A percentile compares a stretch with the other conserved stretches of the same genome.
Conservation (phyloP, 2,113 vertebrate genomes). For the Eptesicus fuscus region DNA sequence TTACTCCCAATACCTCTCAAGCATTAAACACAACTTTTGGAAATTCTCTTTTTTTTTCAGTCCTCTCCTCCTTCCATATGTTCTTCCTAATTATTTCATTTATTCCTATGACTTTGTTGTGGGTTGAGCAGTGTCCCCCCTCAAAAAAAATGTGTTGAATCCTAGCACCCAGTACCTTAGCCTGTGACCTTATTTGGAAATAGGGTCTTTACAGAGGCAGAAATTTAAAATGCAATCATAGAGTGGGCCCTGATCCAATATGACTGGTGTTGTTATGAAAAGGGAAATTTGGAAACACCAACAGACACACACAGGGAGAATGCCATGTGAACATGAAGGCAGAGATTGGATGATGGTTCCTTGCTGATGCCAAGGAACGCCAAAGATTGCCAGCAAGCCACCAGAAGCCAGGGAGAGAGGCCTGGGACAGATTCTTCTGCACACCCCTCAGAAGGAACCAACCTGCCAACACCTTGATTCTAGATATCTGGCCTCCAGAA, state of each 20-base stretch:
- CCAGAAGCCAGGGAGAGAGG: not conserved
- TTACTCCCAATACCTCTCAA: not conserved
- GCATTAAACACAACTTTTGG: not conserved
- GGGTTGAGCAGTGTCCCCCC: not conserved
- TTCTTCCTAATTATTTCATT: constrained; percentile 1
- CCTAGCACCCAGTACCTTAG: not conserved
- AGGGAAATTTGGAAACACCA: not conserved
- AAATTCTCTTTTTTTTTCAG: not conserved
- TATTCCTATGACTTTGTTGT: not conserved
- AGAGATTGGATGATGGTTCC: not conserved
- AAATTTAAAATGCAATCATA: not conserved
- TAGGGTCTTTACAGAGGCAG: not conserved
- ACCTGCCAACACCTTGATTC: not conserved
- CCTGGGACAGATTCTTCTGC: not conserved
- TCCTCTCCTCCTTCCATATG: not conserved
- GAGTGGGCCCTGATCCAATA: not conserved
- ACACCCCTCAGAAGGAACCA: not conserved
- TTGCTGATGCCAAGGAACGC: not conserved
- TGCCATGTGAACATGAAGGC: not conserved
- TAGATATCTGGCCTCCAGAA: not conserved
- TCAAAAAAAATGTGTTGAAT: not conserved
- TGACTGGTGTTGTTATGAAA: not conserved
- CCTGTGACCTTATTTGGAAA: not conserved
- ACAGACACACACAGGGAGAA: not conserved
- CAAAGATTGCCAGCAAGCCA: not conserved